Evolutionary conservation across 2,888 invertebrate genomes (phyloP).

Genomic region (Drosophila ustulata): DNA sequence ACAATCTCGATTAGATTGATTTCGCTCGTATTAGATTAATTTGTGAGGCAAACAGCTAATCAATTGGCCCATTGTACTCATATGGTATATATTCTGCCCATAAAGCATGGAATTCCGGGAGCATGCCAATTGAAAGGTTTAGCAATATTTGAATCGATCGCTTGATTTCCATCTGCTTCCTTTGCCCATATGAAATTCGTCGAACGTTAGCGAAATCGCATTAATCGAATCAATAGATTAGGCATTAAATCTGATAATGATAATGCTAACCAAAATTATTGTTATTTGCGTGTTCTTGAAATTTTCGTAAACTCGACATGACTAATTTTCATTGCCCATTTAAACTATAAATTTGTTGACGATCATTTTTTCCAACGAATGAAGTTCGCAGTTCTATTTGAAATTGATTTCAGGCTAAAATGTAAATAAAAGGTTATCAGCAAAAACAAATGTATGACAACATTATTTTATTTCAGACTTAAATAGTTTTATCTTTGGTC

Average conservation of each 20-base stretch:
- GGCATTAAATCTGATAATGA: background rate
- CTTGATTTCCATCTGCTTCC: slow-evolving; percentile 13
- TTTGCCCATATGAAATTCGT: slow-evolving; percentile 6
- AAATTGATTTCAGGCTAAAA: too few relatives aligned
- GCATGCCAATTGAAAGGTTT: slow-evolving; percentile 6
- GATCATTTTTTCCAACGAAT: too few relatives aligned
- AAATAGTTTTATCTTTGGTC: too few relatives aligned
- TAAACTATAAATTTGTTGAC: too few relatives aligned
- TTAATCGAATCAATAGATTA: slow-evolving; percentile 11
- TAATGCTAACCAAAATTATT: background rate
- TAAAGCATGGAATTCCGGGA: slow-evolving; percentile 26
- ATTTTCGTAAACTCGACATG: background rate
- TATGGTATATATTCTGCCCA: background rate
- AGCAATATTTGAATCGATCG: background rate
- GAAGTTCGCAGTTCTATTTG: too few relatives aligned
- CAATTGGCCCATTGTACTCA: slow-evolving; percentile 16
- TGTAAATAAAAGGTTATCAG: too few relatives aligned
- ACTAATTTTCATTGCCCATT: background rate
- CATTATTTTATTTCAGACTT: too few relatives aligned
- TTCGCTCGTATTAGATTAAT: slow-evolving; percentile 59
- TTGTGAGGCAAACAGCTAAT: slow-evolving; percentile 8
- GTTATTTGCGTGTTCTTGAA: background rate
- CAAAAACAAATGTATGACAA: too few relatives aligned
- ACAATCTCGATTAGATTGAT: slow-evolving; percentile 60
- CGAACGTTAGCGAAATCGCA: slow-evolving; percentile 2